Percentiles rank a stretch among this genome's conserved stretches.
Conservation (phyloP, 1,140 invertebrate genomes). For the Drosophila arawakana region DNA sequence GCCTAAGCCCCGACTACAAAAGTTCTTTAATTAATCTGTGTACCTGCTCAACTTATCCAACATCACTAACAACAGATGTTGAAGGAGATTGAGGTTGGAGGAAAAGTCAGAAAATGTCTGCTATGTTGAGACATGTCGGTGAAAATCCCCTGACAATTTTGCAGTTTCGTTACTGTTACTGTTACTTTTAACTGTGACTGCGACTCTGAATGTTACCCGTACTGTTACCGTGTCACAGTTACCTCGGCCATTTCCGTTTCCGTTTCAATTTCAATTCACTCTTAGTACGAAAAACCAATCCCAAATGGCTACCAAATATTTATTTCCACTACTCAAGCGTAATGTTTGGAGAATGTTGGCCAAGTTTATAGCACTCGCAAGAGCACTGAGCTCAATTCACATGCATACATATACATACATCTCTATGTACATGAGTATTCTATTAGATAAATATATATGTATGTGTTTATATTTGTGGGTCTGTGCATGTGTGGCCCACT, state of each 20-base stretch:
- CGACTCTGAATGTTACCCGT: constrained; percentile 1
- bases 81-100: background rate
- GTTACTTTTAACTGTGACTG: background rate
- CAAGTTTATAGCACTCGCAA: constrained; percentile 71
- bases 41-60: constrained; percentile 35
- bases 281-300: constrained; percentile 59
- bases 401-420: constrained; percentile 1
- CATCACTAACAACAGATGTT: background rate
- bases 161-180: constrained; percentile 36
- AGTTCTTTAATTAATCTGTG: constrained; percentile 74
- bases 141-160: constrained; percentile 67
- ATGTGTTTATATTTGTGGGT: constrained; percentile 1
- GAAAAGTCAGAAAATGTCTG: constrained; percentile 15
- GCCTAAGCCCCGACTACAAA: constrained; percentile 31
- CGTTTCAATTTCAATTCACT: constrained; percentile 67
- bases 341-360: constrained; percentile 48
- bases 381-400: constrained; percentile 37
- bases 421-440: constrained; percentile 1
- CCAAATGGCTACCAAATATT: constrained; percentile 78
- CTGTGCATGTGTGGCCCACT: constrained; percentile 34
- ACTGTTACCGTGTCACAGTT: constrained; percentile 6
- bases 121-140: constrained; percentile 48
- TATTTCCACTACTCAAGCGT: constrained; percentile 75
- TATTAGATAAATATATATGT: constrained; percentile 28
- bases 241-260: constrained; percentile 29